Percentiles rank a stretch among this genome's conserved stretches.
phyloP scores from a whole-genome alignment of 2,888 invertebrate genomes.

The Tinea pellionella region DNA sequence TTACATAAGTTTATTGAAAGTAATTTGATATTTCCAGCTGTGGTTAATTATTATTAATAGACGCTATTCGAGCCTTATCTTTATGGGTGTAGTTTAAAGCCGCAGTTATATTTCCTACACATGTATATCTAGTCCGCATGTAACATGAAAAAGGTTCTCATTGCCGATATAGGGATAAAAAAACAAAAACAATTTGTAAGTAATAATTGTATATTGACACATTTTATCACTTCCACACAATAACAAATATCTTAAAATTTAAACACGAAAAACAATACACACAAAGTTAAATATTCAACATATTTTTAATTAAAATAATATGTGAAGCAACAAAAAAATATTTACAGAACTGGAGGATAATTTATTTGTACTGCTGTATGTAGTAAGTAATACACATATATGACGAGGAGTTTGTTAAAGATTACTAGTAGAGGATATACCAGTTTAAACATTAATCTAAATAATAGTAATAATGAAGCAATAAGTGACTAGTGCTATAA shows the following conservation, averaged over 20 bases:
- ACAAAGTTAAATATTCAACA: constrained; percentile 52
- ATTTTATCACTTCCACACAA: constrained; percentile 63
- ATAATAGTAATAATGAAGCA: constrained; percentile 1
- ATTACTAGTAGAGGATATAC: not conserved
- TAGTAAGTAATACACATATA: too few relatives aligned
- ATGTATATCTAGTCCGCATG: not conserved
- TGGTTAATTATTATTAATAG: not conserved
- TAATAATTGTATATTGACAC: constrained; percentile 64
- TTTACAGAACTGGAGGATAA: not conserved
- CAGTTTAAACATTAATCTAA: not conserved
- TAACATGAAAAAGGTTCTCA: too few relatives aligned
- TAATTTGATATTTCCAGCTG: not conserved
- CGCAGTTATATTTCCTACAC: not conserved
- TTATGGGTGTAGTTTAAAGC: not conserved
- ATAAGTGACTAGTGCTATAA: constrained; percentile 13
- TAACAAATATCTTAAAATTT: constrained; percentile 62
- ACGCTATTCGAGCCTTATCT: not conserved
- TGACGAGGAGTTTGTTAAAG: not conserved
- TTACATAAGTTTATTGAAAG: not conserved
- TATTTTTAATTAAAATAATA: constrained; percentile 21
- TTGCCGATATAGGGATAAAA: not conserved
- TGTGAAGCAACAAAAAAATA: not conserved
- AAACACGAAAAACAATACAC: constrained; percentile 53
- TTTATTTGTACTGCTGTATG: not conserved
- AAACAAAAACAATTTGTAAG: constrained; percentile 27